Evolutionary conservation across 2,113 vertebrate genomes (phyloP), one percentile per base, ranked within the genome.

Genomic region (Trogon melanurus): DNA sequence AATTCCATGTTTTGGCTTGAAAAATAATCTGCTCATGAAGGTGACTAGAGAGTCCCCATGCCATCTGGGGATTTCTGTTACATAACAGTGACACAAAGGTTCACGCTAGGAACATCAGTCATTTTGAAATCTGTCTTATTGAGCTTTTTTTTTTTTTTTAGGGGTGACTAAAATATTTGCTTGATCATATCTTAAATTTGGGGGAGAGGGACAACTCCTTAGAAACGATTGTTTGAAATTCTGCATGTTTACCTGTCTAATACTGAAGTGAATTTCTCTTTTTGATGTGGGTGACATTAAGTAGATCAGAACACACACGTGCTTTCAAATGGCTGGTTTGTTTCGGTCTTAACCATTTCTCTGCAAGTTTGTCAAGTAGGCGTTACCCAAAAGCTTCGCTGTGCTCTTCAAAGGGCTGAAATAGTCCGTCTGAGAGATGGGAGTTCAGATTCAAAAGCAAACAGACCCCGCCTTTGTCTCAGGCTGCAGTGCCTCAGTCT

Each of bases 41-140:
- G 93, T 85, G 76, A 89, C 51, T 79, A 62, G 83, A 65, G 70
- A 65, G 70, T 64, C 70, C 79, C 48, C 9, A 9, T 62, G 80
- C 94, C 85, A 91, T 95, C 94, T 94, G 83, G 66, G 79, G 54
- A 80, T 44, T 48, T 64, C 45, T 62, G 67, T 91, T 93, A 62
- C 22, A 17, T 85, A 93, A 85, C 75, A 86, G 2, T 45, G 64
- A 45, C 62, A 69, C 30, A 57, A 45, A 84, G 60, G 54, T 4
- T 6, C 54, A 4, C 26, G 48, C 70, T 78, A 16, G 2, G 38
- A 60, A 17, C 60, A 18, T 18, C 0, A 88, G 71, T 70, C 54
- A 25, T n/a, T 45, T 36, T 71, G 47, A 78, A 86, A 84, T 56
- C 27, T 91, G 19, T 45, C 23, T 26, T 45, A 11, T 2, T 23